These are phyloP conservation scores for Manis crassicaudata DNA, from an alignment of 2,797 vertebrate genomes.

Conservation along the genomic window DNA sequence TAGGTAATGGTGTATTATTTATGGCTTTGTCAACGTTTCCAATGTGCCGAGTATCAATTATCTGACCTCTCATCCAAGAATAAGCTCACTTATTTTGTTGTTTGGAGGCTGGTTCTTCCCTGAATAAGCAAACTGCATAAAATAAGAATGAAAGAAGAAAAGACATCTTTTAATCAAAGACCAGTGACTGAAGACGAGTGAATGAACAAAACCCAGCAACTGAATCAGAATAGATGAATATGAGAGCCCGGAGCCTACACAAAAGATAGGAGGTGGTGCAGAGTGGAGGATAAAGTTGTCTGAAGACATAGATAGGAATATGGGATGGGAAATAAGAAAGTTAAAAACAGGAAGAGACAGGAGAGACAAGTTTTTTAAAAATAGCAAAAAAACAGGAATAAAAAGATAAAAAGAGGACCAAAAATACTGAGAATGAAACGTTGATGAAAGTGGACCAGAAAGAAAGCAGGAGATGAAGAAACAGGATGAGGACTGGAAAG, in stretches of 20 bases:
- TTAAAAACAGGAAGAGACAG: not conserved
- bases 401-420: not conserved
- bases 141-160: conserved; percentile 5
- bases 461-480: not conserved
- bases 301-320: not conserved
- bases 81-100: conserved; percentile 31
- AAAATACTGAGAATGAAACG: not conserved
- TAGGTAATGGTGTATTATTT: not conserved
- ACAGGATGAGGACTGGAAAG: not conserved
- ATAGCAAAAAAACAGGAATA: not conserved
- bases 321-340: not conserved
- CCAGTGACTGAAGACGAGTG: not conserved
- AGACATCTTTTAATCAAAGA: not conserved
- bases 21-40: conserved; percentile 42
- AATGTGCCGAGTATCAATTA: not conserved
- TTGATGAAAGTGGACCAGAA: not conserved
- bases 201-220: not conserved
- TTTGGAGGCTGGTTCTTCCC: not conserved
- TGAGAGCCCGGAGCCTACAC: not conserved
- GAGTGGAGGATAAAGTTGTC: not conserved
- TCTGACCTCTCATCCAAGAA: conserved; percentile 8
- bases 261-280: not conserved
- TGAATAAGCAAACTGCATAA: not conserved
- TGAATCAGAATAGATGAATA: not conserved
- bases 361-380: not conserved